phyloP scores from a whole-genome alignment of 2,797 vertebrate species.

The Anolis apletophallus region DNA sequence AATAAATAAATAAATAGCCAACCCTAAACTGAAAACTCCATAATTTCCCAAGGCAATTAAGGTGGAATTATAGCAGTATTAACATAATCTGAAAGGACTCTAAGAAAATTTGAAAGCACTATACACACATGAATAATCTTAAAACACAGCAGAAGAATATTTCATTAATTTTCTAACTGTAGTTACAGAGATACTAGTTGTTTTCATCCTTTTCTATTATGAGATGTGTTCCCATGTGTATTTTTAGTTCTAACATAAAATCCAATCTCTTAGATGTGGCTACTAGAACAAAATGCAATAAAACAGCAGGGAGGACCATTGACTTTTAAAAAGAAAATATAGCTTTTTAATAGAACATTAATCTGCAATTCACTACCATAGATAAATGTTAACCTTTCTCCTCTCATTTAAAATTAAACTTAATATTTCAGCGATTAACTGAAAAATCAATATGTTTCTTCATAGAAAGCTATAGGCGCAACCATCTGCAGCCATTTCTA shows the following conservation, averaged over 20 bases:
- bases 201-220: constrained; percentile 1
- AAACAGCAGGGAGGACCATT: constrained; percentile 3
- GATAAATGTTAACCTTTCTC: not conserved
- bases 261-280: not conserved
- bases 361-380: constrained; percentile 26
- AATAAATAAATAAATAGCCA: too few relatives aligned
- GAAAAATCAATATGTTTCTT: constrained; percentile 31
- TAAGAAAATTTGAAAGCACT: too few relatives aligned
- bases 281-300: constrained; percentile 2
- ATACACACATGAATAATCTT: not conserved
- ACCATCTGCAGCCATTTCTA: not conserved
- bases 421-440: constrained; percentile 6
- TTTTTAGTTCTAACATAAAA: constrained; percentile 33
- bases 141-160: constrained; percentile 6
- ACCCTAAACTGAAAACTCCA: too few relatives aligned
- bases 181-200: not conserved
- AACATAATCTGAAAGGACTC: too few relatives aligned
- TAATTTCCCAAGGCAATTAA: too few relatives aligned
- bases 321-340: constrained; percentile 33
- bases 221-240: constrained; percentile 8
- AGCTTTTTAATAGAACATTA: constrained; percentile 18
- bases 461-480: not conserved
- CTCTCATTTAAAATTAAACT: constrained; percentile 29
- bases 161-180: constrained; percentile 37
- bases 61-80: too few relatives aligned